Evolutionary conservation across 1,140 invertebrate species (phyloP).

Genomic region (Laupala kohalensis): DNA sequence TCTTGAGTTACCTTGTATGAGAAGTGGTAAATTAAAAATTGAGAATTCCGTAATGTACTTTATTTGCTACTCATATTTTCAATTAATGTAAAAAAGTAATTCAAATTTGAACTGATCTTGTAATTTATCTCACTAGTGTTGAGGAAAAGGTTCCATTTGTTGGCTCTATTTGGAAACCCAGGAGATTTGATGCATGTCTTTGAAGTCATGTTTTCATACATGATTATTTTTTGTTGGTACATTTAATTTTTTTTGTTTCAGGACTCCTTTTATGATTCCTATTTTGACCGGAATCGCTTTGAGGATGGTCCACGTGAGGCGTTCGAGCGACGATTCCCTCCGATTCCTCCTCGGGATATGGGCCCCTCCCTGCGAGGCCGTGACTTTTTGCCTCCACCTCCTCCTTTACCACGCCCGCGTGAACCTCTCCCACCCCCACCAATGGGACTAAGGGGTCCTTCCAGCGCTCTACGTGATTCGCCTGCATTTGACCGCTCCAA

Average conservation of each 20-base stretch:
- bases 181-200: no score
- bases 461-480: constrained; percentile 16
- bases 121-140: no score
- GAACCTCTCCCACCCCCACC: constrained; percentile 28
- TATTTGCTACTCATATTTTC: no score
- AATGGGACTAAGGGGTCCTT: constrained; percentile 34
- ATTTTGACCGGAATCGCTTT: constrained; percentile 27
- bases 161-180: no score
- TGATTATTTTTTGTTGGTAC: no score
- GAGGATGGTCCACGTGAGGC: constrained; percentile 56
- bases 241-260: constrained; percentile 17
- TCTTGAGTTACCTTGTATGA: no score
- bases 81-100: no score
- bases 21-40: no score
- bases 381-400: constrained; percentile 45
- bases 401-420: constrained; percentile 42
- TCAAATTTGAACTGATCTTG: no score
- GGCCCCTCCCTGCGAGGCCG: constrained; percentile 42
- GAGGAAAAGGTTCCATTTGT: no score
- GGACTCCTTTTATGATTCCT: constrained; percentile 9
- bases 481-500: constrained; percentile 24
- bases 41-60: no score
- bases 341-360: constrained; percentile 42
- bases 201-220: no score
- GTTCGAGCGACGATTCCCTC: constrained; percentile 63